Base-by-base conservation (phyloP, 2,113 vertebrate genomes). In the Aspidoscelis tigris region DNA sequence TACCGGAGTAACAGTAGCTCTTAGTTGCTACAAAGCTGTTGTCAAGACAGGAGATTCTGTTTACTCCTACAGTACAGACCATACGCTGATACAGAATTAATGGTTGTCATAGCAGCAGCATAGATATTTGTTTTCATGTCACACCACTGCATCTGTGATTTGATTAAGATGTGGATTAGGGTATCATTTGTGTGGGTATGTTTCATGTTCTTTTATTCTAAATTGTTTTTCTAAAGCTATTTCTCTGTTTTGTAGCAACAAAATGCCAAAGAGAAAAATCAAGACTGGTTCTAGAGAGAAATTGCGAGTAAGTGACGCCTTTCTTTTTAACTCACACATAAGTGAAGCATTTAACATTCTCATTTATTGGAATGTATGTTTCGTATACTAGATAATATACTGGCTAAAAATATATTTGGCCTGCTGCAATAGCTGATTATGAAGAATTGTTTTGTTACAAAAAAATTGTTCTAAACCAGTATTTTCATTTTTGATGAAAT, bases 281-380 rank as follows among this genome's bases (percentile, higher is more conserved):
- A 86, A 72, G 55, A 79, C 0, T 80, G 24, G 0, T 22, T 6
- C 24, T 0, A 39, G 44, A 33, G 4, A 0, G 1, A 74, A 86
- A 18, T 0, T 1, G 1, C 2, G 64, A 86, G 93, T 89, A 6
- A 81, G 68, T 55, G 77, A 64, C 0, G 0, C 5, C 14, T 41
- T 5, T 53, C 0, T 16, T 2, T 0, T 6, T 22, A 33, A 33
- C 58, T 4, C 55, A 24, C 26, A 1, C 18, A 21, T 2, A 75
- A 4, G 0, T 2, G 9, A 41, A 0, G 21, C 41, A 5, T 22
- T 80, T 41, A 0, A 0, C 0, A 0, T 18, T 3, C 0, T 18
- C 68, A 41, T 77, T 79, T 65, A n/a, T 68, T 16, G 10, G 61
- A 26, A 22, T 39, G 55, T 4, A 22, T 71, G 33, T 43, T 18